Conservation (phyloP, 2,888 invertebrate genomes). For the Troides aeacus region DNA sequence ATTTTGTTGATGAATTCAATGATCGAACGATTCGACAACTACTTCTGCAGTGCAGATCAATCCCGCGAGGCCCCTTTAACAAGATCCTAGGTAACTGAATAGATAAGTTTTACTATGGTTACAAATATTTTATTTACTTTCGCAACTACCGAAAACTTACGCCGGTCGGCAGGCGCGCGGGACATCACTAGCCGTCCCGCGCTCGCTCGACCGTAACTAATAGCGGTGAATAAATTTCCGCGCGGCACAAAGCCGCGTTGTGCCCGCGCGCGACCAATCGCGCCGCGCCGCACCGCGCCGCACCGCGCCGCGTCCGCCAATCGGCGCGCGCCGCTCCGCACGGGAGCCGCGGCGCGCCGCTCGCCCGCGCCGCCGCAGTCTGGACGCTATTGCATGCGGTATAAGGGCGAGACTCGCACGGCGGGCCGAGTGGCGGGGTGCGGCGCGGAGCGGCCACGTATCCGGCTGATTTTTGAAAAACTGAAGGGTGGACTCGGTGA, state of each 20-base stretch:
- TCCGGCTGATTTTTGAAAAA: constrained; percentile 31
- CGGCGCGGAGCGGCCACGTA: neutral
- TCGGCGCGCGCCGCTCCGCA: constrained; percentile 48
- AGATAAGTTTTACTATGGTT: too few relatives aligned
- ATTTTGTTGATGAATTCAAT: too few relatives aligned
- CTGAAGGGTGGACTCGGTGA: constrained; percentile 47
- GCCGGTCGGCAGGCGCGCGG: too few relatives aligned
- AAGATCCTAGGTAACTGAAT: too few relatives aligned
- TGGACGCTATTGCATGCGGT: too few relatives aligned
- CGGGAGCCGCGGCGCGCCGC: constrained; percentile 56
- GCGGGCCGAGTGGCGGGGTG: too few relatives aligned
- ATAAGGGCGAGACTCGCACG: too few relatives aligned
- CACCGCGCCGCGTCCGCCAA: constrained; percentile 54
- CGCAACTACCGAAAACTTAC: too few relatives aligned
- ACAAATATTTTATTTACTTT: too few relatives aligned
- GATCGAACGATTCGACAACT: too few relatives aligned
- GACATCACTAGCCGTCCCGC: constrained; percentile 32
- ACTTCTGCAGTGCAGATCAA: too few relatives aligned
- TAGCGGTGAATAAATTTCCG: constrained; percentile 74
- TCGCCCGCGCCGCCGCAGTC: neutral
- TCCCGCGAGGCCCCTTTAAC: too few relatives aligned
- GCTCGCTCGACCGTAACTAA: constrained; percentile 74
- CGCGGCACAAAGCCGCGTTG: constrained; percentile 67
- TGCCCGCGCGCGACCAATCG: constrained; percentile 65
- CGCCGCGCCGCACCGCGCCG: constrained; percentile 38